Conservation (phyloP, 2,797 vertebrate genomes). For the Linurgus olivaceus region DNA sequence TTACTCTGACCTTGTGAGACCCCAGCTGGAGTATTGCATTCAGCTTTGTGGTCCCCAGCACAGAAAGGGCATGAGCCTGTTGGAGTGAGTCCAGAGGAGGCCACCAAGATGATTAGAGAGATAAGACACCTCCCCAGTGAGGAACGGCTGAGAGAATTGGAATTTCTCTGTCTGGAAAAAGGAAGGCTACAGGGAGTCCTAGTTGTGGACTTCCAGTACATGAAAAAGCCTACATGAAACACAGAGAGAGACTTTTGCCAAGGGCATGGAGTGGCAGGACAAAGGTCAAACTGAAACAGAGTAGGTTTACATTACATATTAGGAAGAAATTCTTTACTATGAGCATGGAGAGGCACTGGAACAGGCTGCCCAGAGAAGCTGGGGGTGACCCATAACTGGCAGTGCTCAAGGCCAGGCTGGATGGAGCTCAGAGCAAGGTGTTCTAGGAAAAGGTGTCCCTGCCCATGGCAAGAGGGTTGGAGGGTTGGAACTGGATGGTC, state of each 20-base stretch:
- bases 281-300: not conserved
- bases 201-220: not conserved
- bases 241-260: not conserved
- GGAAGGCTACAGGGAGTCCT: not conserved
- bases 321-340: not conserved
- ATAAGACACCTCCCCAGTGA: no score
- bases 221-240: not conserved
- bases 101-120: not conserved
- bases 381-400: not conserved
- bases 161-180: not conserved
- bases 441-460: not conserved
- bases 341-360: not conserved
- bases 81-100: not conserved
- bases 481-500: not conserved
- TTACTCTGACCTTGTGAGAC: not conserved
- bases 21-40: not conserved
- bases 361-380: not conserved
- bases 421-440: not conserved
- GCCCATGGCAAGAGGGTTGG: not conserved
- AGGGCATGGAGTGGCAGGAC: not conserved
- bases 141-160: not conserved
- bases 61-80: not conserved
- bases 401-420: not conserved
- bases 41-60: not conserved
- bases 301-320: not conserved